Percentiles rank a stretch among this genome's conserved stretches.
Conservation (phyloP, 2,113 vertebrate species). For the Chloropsis hardwickii region DNA sequence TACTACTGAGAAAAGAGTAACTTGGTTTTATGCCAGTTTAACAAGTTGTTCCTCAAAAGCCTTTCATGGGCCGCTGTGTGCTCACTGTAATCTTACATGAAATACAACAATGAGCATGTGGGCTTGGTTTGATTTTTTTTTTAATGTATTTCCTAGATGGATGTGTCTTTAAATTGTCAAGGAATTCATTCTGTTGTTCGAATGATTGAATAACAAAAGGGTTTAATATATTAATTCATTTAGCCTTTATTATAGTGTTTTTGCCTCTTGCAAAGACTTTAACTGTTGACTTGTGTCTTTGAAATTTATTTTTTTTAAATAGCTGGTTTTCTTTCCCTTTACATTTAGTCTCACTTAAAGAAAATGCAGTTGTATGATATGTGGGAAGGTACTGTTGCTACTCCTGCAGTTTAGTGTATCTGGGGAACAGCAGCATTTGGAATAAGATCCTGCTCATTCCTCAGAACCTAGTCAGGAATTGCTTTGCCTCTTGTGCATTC, state of each 20-base stretch:
- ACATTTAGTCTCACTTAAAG: neutral
- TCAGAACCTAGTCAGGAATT: neutral
- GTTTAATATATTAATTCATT: neutral
- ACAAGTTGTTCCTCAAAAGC: neutral
- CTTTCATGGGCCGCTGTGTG: neutral
- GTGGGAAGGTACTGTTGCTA: neutral
- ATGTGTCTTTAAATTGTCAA: neutral
- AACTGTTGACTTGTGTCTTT: neutral
- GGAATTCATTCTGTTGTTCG: neutral
- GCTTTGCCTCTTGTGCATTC: neutral
- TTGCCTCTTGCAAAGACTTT: neutral
- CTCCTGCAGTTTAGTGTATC: neutral
- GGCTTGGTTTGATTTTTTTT: neutral
- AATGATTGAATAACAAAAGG: neutral
- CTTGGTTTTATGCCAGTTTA: neutral
- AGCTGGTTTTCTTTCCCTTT: neutral
- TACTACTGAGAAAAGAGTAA: neutral
- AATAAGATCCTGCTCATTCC: neutral
- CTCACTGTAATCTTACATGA: neutral
- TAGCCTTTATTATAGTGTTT: neutral
- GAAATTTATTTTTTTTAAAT: neutral
- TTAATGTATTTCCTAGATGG: neutral
- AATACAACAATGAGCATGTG: neutral
- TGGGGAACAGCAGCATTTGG: neutral
- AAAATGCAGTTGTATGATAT: neutral